phyloP scores from a whole-genome alignment of 2,888 invertebrate species.

The Allacma fusca region DNA sequence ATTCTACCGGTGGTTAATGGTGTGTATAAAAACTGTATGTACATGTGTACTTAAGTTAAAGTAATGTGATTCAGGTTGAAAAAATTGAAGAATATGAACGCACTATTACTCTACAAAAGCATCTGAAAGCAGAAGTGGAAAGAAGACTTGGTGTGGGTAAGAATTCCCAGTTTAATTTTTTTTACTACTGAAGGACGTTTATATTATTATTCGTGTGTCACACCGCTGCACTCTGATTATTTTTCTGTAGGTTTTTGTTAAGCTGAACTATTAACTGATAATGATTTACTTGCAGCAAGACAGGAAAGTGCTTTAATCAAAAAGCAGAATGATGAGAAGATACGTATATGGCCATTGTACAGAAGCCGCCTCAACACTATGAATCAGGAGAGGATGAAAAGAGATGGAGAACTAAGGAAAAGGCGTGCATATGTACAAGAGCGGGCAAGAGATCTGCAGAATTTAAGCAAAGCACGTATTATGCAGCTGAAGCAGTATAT shows the following conservation, averaged over 20 bases:
- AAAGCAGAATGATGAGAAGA: constrained; percentile 65
- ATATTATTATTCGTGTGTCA: neutral
- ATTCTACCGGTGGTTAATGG: no score
- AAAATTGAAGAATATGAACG: constrained; percentile 54
- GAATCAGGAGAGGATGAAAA: constrained; percentile 69
- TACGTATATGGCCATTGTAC: constrained; percentile 70
- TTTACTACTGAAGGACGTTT: neutral
- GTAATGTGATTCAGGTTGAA: constrained; percentile 47
- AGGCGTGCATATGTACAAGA: constrained; percentile 67
- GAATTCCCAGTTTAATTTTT: neutral
- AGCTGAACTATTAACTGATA: constrained; percentile 6
- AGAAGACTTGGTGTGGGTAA: constrained; percentile 49
- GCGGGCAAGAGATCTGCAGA: constrained; percentile 70
- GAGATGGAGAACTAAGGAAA: constrained; percentile 67
- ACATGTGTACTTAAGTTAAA: no score
- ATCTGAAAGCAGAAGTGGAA: constrained; percentile 48
- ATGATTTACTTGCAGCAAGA: constrained; percentile 56
- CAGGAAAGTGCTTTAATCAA: constrained; percentile 64
- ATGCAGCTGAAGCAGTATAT: constrained; percentile 74
- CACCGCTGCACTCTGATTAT: neutral
- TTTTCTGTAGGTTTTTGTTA: neutral
- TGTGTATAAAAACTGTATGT: no score
- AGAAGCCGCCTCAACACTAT: constrained; percentile 72
- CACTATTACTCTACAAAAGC: constrained; percentile 50
- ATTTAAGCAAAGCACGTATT: constrained; percentile 69